phyloP scores from a whole-genome alignment of 2,888 invertebrate genomes.

The Philhelius pedissequus region DNA sequence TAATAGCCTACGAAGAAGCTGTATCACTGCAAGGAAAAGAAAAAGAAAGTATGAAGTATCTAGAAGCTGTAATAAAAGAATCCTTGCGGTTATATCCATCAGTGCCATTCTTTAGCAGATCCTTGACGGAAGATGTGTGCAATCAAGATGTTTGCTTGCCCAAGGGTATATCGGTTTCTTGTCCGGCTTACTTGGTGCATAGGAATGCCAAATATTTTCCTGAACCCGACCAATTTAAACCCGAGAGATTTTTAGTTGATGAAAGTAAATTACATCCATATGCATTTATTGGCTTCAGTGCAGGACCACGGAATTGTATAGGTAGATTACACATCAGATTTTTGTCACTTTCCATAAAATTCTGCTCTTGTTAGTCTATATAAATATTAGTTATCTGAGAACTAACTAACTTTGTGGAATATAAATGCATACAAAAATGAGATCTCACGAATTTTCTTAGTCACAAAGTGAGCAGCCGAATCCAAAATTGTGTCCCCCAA shows the following conservation, averaged over 20 bases:
- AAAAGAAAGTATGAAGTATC: slow-evolving; percentile 79
- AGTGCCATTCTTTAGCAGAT: slow-evolving; percentile 80
- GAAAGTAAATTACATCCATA: slow-evolving; percentile 75
- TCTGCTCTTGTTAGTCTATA: too few relatives aligned
- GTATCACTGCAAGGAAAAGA: slow-evolving; percentile 75
- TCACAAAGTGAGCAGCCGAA: too few relatives aligned
- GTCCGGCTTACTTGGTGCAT: slow-evolving; percentile 79
- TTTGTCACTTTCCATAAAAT: too few relatives aligned
- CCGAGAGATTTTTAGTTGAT: slow-evolving; percentile 74
- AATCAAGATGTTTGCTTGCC: slow-evolving; percentile 78
- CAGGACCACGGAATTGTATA: slow-evolving; percentile 77
- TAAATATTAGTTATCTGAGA: too few relatives aligned
- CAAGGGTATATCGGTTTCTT: slow-evolving; percentile 76
- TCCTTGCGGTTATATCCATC: slow-evolving; percentile 81
- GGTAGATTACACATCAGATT: too few relatives aligned
- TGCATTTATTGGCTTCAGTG: slow-evolving; percentile 77
- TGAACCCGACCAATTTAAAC: slow-evolving; percentile 78
- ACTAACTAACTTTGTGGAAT: too few relatives aligned
- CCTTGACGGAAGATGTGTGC: slow-evolving; percentile 78
- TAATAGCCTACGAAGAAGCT: slow-evolving; percentile 78
- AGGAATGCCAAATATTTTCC: slow-evolving; percentile 79
- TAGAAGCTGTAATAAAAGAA: slow-evolving; percentile 82
- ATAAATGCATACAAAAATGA: too few relatives aligned
- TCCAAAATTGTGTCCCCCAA: too few relatives aligned
- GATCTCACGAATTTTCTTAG: too few relatives aligned